These are phyloP conservation scores for Stenodera caucasica DNA, from an alignment of 2,888 invertebrate genomes.

Conservation along the genomic window DNA sequence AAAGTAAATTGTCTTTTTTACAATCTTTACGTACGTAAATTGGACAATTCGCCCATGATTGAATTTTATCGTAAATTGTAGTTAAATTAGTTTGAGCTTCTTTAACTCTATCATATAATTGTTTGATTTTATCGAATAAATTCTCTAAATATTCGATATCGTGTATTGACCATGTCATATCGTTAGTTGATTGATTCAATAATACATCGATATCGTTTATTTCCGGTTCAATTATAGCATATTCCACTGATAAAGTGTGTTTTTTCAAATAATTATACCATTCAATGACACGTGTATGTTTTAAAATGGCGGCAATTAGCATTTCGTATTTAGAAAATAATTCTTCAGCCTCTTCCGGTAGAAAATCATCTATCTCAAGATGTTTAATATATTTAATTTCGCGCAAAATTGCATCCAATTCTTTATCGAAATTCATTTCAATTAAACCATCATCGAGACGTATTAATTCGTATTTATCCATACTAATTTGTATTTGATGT, in stretches of 20 bases:
- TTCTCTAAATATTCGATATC: constrained; percentile 59
- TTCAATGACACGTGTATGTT: constrained; percentile 63
- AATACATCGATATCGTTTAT: constrained; percentile 72
- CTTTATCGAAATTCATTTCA: constrained; percentile 68
- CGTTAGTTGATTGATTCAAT: constrained; percentile 68
- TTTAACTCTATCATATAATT: constrained; percentile 70
- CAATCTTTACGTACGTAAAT: constrained; percentile 74
- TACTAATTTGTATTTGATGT: constrained; percentile 63
- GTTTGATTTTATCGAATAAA: constrained; percentile 68
- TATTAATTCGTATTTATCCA: constrained; percentile 65
- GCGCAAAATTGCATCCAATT: constrained; percentile 72
- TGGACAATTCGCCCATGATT: constrained; percentile 73
- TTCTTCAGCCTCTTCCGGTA: constrained; percentile 63
- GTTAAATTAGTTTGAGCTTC: constrained; percentile 69
- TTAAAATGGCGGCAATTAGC: constrained; percentile 58
- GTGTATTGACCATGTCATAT: constrained; percentile 78
- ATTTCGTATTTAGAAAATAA: constrained; percentile 71
- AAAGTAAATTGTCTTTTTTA: constrained; percentile 61
- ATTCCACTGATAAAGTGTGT: constrained; percentile 76
- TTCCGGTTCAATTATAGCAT: constrained; percentile 74
- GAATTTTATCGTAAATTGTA: constrained; percentile 61
- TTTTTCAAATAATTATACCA: constrained; percentile 83
- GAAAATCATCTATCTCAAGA: constrained; percentile 59
- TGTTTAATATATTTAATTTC: constrained; percentile 71
- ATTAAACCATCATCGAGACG: constrained; percentile 58